These are phyloP conservation scores for Mamestra brassicae DNA, from an alignment of 2,888 invertebrate genomes.

Conservation along the genomic window DNA sequence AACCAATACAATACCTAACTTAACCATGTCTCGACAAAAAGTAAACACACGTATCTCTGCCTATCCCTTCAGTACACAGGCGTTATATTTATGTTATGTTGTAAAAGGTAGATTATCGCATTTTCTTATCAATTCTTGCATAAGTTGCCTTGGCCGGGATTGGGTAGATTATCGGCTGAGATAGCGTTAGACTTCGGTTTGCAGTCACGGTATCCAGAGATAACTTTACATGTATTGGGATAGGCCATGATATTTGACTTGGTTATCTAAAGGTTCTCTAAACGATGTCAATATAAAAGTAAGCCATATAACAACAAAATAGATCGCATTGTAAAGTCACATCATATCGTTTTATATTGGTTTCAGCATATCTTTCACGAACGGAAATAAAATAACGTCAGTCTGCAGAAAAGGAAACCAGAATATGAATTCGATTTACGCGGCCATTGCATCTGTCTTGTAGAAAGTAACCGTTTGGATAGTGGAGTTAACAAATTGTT, in stretches of 20 bases:
- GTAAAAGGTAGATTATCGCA: neutral
- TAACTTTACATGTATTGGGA: neutral
- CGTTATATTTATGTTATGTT: neutral
- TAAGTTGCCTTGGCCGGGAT: neutral
- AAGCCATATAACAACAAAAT: neutral
- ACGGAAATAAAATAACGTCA: slow-evolving; percentile 45
- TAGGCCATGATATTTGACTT: slow-evolving; percentile 10
- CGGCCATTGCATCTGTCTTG: slow-evolving; percentile 65
- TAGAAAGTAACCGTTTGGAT: slow-evolving; percentile 63
- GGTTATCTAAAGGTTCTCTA: neutral
- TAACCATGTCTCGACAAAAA: neutral
- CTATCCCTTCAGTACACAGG: neutral
- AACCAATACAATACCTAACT: too few relatives aligned
- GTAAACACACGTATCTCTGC: too few relatives aligned
- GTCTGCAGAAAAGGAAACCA: slow-evolving; percentile 45
- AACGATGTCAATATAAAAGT: neutral
- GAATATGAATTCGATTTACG: slow-evolving; percentile 62
- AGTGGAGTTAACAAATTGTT: slow-evolving; percentile 77
- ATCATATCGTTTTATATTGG: neutral
- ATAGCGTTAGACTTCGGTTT: slow-evolving; percentile 9
- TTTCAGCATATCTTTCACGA: slow-evolving; percentile 20
- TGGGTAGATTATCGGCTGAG: slow-evolving; percentile 29
- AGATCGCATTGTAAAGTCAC: neutral
- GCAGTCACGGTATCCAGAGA: neutral
- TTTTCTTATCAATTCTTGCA: slow-evolving; percentile 15